A percentile compares a stretch with the other conserved stretches of the same genome.
phyloP scores from a whole-genome alignment of 2,888 invertebrate species.

The Heliconius erato region DNA sequence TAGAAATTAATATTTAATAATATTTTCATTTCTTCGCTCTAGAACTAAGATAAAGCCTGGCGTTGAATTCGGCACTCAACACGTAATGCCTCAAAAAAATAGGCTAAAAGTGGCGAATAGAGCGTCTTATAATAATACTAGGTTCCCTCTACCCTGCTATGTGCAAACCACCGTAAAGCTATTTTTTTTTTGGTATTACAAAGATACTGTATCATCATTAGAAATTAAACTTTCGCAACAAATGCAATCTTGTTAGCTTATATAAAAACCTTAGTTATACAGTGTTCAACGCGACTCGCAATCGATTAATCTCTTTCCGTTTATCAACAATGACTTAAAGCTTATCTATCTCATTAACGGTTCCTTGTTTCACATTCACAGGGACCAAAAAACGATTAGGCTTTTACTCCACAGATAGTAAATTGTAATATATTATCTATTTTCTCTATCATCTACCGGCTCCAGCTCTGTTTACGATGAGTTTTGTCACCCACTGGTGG shows the following conservation, averaged over 20 bases:
- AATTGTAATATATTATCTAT: neutral
- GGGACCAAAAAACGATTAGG: conserved; percentile 36
- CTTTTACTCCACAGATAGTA: neutral
- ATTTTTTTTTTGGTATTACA: too few relatives aligned
- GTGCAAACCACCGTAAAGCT: too few relatives aligned
- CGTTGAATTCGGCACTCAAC: too few relatives aligned
- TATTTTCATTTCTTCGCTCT: too few relatives aligned
- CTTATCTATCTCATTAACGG: conserved; percentile 43
- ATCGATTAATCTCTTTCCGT: conserved; percentile 41
- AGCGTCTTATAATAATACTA: too few relatives aligned
- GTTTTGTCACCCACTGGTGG: too few relatives aligned
- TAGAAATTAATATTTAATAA: too few relatives aligned
- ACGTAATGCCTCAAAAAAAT: too few relatives aligned
- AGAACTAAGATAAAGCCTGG: too few relatives aligned
- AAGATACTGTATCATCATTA: neutral
- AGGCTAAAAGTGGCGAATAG: too few relatives aligned
- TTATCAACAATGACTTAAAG: conserved; percentile 42
- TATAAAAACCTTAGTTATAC: conserved; percentile 21
- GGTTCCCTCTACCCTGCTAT: too few relatives aligned
- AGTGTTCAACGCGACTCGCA: conserved; percentile 22
- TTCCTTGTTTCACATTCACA: conserved; percentile 63
- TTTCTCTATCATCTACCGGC: neutral
- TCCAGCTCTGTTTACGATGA: neutral
- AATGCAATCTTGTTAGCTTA: neutral
- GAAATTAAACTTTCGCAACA: neutral